phyloP scores from a whole-genome alignment of 2,888 invertebrate species.

The Noctua comes region DNA sequence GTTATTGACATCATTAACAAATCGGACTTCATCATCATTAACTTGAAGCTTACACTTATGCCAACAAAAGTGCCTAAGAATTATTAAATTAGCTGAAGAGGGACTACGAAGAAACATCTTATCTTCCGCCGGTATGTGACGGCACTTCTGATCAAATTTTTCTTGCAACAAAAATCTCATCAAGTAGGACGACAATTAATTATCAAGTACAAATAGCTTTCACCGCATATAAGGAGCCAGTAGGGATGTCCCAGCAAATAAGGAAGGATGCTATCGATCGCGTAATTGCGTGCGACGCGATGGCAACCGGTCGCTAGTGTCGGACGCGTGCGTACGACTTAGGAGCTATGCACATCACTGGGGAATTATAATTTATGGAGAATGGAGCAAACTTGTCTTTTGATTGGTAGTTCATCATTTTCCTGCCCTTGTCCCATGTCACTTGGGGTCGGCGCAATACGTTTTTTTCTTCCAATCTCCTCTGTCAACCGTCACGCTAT shows the following conservation, averaged over 20 bases:
- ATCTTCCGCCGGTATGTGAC: conserved; percentile 18
- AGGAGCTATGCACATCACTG: conserved; percentile 32
- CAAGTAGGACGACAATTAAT: conserved; percentile 49
- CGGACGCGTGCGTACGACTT: conserved; percentile 39
- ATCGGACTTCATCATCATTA: not conserved
- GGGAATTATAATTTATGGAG: conserved; percentile 32
- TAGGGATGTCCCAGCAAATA: conserved; percentile 56
- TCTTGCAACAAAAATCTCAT: conserved; percentile 36
- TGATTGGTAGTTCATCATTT: no score
- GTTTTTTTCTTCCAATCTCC: no score
- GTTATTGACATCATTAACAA: not conserved
- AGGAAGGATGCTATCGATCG: conserved; percentile 64
- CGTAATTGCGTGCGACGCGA: conserved; percentile 59
- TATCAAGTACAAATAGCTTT: conserved; percentile 55
- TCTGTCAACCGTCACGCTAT: no score
- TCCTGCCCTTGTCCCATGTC: no score
- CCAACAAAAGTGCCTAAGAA: not conserved
- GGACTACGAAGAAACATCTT: conserved; percentile 36
- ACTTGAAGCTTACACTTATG: not conserved
- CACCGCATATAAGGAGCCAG: conserved; percentile 47
- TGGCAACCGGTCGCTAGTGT: conserved; percentile 44
- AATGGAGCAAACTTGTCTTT: conserved; percentile 3
- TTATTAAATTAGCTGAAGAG: conserved; percentile 4
- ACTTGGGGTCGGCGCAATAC: no score
- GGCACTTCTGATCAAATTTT: conserved; percentile 35